phyloP scores from a whole-genome alignment of 2,888 invertebrate species.

The Desoria tigrina region DNA sequence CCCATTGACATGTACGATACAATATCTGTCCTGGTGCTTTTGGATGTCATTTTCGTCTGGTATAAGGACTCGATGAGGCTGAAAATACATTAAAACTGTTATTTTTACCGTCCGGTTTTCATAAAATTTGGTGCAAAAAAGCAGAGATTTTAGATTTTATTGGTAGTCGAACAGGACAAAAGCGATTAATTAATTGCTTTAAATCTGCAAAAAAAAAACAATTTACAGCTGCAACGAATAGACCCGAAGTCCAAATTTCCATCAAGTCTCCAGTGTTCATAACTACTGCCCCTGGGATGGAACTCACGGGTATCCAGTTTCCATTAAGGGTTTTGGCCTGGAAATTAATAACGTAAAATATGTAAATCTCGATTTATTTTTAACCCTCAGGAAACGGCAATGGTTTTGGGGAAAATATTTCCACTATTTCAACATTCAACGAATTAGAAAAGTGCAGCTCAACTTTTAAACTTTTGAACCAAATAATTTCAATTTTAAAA shows the following conservation, averaged over 20 bases:
- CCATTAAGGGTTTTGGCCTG: slow-evolving; percentile 33
- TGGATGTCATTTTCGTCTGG: slow-evolving; percentile 26
- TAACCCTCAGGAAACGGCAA: not conserved
- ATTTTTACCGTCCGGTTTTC: not conserved
- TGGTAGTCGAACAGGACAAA: not conserved
- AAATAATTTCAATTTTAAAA: too few species aligned
- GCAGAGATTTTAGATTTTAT: not conserved
- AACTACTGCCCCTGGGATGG: slow-evolving; percentile 31
- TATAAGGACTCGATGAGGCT: slow-evolving; percentile 34
- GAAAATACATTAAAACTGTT: not conserved
- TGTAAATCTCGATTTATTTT: not conserved
- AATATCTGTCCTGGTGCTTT: slow-evolving; percentile 22
- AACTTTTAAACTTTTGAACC: too few species aligned
- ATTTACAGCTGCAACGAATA: slow-evolving; percentile 38
- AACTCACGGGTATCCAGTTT: slow-evolving; percentile 27
- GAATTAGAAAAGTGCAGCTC: not conserved
- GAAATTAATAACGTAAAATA: too few species aligned
- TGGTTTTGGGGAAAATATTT: not conserved
- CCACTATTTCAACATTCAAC: not conserved
- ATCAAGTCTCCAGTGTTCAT: slow-evolving; percentile 36
- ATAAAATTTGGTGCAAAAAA: not conserved
- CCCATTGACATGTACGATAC: slow-evolving; percentile 27
- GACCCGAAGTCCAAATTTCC: slow-evolving; percentile 40
- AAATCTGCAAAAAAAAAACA: not conserved
- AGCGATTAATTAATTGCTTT: not conserved